phyloP scores from a whole-genome alignment of 2,888 invertebrate genomes.

The Lamellibrachia satsuma region DNA sequence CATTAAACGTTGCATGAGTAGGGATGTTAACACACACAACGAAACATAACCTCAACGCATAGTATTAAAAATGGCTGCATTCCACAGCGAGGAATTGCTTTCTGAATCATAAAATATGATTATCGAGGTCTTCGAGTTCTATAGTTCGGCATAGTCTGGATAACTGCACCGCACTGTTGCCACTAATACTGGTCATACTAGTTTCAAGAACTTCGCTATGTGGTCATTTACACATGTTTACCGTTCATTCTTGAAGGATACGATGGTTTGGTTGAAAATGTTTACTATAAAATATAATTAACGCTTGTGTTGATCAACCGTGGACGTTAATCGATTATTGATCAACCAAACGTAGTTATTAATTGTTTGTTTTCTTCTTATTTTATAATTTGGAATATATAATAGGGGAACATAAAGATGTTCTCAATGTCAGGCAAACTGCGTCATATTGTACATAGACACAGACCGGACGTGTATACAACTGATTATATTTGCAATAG shows the following conservation, averaged over 20 bases:
- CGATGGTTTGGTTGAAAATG: neutral
- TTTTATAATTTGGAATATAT: neutral
- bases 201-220: neutral
- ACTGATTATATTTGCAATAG: neutral
- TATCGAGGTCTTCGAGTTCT: neutral
- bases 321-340: neutral
- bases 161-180: neutral
- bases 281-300: neutral
- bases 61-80: neutral
- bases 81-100: no score
- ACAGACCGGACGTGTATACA: neutral
- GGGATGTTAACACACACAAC: neutral
- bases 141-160: neutral
- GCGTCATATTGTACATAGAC: neutral
- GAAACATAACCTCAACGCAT: neutral
- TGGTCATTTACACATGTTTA: neutral
- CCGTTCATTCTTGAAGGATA: neutral
- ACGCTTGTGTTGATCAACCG: neutral
- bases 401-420: neutral
- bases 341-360: neutral
- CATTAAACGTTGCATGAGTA: neutral
- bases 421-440: neutral
- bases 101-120: neutral
- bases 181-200: neutral
- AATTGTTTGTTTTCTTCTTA: neutral